Base-by-base conservation (phyloP, 1,140 invertebrate species). In the Scaptomyza hsui region DNA sequence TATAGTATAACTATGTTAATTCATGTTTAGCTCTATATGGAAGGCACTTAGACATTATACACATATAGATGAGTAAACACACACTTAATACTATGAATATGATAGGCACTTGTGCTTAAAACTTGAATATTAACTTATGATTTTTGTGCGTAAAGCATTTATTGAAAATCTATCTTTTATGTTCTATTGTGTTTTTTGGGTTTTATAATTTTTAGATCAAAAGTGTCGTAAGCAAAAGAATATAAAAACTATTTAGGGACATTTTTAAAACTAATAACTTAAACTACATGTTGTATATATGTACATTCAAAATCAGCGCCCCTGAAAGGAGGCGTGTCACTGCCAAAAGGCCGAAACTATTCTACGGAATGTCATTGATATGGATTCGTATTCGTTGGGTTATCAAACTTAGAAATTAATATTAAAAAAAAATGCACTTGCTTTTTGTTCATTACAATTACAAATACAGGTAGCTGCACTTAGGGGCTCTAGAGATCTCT, bases 381-480 rank as follows among this genome's bases (percentile, higher is more conserved):
- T 89, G 86, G 86, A 89, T 89, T 89, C 56, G 86, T 89, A 89
- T 89, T 89, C 86, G 85, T 89, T 89, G 86, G 86, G 85, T 89
- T 81, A 44, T 80, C 69, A 59, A 85, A 86, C 81, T 86, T 86
- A 68, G 10, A n/a, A 51, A 62, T 45, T 53, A 53, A 51, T 16
- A 12, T 39, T 26, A 24, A 49, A 41, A 55, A 29, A 61, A 55
- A 49, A 37, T 15, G 2, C 39, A 26, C 47, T 51, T 7, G n/a
- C 32, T 35, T 16, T 21, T 21, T 42, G 24, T 16, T 21, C n/a
- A 21, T 55, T 44, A 45, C 9, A 52, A 45, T 29, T 21, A 63
- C 4, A 59, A 57, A 48, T 61, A 61, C 44, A 19, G 19, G 16
- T 60, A 62, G 15, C n/a, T 68, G 68, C 24, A 71, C 32, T 67